Evolutionary conservation across 2,797 vertebrate species (phyloP), one percentile per base, ranked within the genome.

Genomic region (Merluccius polli): DNA sequence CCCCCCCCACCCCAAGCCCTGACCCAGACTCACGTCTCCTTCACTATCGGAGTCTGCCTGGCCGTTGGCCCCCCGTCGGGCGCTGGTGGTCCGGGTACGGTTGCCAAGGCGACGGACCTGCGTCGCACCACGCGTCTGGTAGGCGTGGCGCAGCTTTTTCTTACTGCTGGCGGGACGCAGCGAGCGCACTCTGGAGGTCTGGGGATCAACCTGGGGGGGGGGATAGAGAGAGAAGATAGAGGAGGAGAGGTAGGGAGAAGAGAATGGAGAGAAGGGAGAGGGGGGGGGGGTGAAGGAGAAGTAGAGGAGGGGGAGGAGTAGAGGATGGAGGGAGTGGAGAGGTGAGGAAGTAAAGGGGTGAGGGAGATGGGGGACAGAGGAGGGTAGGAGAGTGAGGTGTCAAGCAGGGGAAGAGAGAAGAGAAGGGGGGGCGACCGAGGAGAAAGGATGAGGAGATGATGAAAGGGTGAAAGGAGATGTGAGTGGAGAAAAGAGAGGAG

Each of bases 111-210:
- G 94, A 73, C 95, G 94, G 21, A 96, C 95, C 11, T 95, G 96
- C 65, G 95, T 95, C 0, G 98, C 98, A 65, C 98, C 98, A 65
- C 98, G 96, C 0, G 98, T 99, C 82, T 97, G 96, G 80, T 99
- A 99, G 27, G 96, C 82, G 24, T 99, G 97, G 1, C 75, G 88
- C 86, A 95, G 96, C 79, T 95, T 93, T 83, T 96, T 96, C 69
- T 95, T 95, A 77, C 93, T 95, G 21, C 94, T 96, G 68, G 93
- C 92, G 5, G 95, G 93, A 30, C 97, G 91, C 79, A 97, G 87
- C 48, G 94, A 94, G 31, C 96, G 92, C 1, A 93, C 91, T 1
- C 92, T 92, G 0, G 93, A 88, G 30, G 89, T 85, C 4, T 94
- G 91, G 8, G 88, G 89, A 73, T 96, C 94, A 0, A 81, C 94